Conservation (phyloP, 2,797 vertebrate species). For the Urophycis tenuis region DNA sequence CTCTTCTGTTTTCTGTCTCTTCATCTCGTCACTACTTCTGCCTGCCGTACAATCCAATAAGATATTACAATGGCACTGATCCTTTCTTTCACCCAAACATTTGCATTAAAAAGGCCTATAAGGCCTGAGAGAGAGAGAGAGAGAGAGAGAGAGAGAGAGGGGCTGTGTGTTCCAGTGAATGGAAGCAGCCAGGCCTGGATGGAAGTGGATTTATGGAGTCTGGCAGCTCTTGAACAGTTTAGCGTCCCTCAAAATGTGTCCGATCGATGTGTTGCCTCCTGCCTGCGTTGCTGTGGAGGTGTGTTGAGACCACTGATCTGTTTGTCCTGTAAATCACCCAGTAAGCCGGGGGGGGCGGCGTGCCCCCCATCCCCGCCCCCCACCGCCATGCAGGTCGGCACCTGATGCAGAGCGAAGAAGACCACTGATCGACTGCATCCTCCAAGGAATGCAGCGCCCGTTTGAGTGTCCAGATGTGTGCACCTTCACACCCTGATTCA, state of each 20-base stretch:
- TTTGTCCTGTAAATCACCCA: constrained; percentile 64
- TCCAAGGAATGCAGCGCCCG: too few species aligned
- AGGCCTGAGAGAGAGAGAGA: constrained; percentile 26
- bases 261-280: constrained; percentile 57
- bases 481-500: too few species aligned
- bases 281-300: constrained; percentile 31
- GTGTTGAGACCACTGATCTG: constrained; percentile 53
- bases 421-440: too few species aligned
- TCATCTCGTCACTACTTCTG: constrained; percentile 44
- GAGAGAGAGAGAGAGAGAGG: constrained; percentile 7
- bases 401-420: too few species aligned
- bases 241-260: constrained; percentile 61
- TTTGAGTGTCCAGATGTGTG: too few species aligned
- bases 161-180: constrained; percentile 19
- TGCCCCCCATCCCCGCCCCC: constrained; percentile 15
- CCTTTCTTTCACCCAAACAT: constrained; percentile 59
- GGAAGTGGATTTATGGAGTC: constrained; percentile 60
- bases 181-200: not conserved
- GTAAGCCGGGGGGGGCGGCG: constrained; percentile 33
- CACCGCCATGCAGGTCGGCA: not conserved
- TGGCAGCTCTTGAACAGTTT: constrained; percentile 66
- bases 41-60: constrained; percentile 60
- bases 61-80: constrained; percentile 63
- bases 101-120: constrained; percentile 55
- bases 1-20: constrained; percentile 35